Evolutionary conservation across 1,140 invertebrate species (phyloP).

Genomic region (Venturia canescens): DNA sequence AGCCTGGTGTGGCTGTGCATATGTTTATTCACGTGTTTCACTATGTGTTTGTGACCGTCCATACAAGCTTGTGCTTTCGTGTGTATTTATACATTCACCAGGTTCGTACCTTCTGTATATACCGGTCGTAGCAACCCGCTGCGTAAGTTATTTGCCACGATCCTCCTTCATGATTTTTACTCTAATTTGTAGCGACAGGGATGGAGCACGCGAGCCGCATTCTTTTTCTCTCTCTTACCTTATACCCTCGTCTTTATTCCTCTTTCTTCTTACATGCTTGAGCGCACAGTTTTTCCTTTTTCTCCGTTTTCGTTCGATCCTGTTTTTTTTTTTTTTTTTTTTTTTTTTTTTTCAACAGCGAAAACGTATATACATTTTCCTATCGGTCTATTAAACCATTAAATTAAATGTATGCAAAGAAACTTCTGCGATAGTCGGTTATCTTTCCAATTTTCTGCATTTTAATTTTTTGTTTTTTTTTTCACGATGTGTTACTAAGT

Average conservation of each 20-base stretch:
- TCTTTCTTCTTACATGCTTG: background rate
- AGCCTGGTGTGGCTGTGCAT: background rate
- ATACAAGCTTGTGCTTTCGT: background rate
- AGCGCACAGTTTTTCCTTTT: conserved; percentile 42
- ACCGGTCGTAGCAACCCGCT: conserved; percentile 65
- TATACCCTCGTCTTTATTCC: conserved; percentile 47
- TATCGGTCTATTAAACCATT: too few relatives aligned
- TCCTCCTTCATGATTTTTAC: conserved; percentile 72
- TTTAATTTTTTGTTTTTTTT: too few relatives aligned
- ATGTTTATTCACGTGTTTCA: too few relatives aligned
- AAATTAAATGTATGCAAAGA: too few relatives aligned
- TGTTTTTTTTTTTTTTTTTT: too few relatives aligned
- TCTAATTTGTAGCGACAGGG: conserved; percentile 75
- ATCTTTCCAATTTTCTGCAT: too few relatives aligned
- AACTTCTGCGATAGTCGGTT: too few relatives aligned
- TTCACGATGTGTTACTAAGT: too few relatives aligned
- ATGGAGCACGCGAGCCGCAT: conserved; percentile 69
- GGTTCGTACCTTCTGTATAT: conserved; percentile 38
- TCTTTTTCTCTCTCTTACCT: conserved; percentile 53
- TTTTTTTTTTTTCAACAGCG: too few relatives aligned
- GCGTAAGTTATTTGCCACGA: conserved; percentile 73
- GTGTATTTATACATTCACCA: conserved; percentile 18
- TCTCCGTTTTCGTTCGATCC: background rate
- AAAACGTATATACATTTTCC: too few relatives aligned
- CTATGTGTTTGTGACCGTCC: too few relatives aligned